These are phyloP conservation scores for Falco naumanni DNA, from an alignment of 2,797 vertebrate genomes.

Conservation along the genomic window DNA sequence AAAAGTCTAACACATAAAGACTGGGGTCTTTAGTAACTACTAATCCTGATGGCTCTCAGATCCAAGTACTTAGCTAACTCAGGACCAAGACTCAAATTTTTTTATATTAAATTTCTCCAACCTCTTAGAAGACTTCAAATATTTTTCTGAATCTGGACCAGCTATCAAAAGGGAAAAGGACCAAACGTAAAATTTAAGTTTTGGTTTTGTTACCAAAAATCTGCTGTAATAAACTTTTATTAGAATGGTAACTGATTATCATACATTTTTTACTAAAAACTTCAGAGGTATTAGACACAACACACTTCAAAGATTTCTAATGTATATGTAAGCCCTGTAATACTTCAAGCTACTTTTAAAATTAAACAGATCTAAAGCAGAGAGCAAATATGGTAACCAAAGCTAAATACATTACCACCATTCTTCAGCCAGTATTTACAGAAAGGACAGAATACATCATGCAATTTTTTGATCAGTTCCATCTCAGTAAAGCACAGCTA, in stretches of 20 bases:
- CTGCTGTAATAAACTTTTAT: neutral
- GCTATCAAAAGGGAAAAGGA: neutral
- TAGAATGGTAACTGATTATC: neutral
- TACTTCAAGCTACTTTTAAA: neutral
- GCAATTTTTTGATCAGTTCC: neutral
- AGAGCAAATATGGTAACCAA: neutral
- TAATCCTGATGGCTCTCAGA: neutral
- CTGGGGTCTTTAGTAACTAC: neutral
- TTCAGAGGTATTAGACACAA: neutral
- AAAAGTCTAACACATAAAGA: neutral
- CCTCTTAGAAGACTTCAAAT: neutral
- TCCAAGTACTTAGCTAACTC: neutral
- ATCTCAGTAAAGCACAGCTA: neutral
- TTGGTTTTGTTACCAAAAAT: neutral
- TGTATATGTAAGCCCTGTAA: neutral
- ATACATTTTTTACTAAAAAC: neutral
- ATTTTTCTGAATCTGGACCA: neutral
- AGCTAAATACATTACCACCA: neutral
- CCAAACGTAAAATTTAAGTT: neutral
- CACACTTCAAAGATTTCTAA: neutral
- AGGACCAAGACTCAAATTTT: neutral
- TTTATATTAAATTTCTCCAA: neutral
- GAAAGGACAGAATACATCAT: neutral
- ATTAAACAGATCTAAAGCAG: neutral
- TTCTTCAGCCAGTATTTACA: neutral